Evolutionary conservation across 2,888 invertebrate genomes (phyloP), one percentile per base, ranked within the genome.

Genomic region (Hypercompe scribonia): DNA sequence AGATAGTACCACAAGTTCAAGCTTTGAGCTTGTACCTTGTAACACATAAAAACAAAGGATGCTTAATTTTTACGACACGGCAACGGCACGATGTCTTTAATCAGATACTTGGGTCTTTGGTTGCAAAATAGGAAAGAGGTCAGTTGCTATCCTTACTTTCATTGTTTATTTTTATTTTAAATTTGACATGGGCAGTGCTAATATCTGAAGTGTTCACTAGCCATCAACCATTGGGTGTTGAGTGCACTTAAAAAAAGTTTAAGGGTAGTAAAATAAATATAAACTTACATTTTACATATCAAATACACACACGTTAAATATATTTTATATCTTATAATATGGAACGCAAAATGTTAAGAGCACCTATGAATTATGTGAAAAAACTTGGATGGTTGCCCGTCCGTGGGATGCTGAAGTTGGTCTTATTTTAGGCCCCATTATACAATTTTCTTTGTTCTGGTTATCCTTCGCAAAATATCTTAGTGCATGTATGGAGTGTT

Each of bases 41-140:
- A 65, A 65, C 18, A n/a, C 65, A 75, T 67, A 74, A 74, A 68
- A 68, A 63, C 73, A 54, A 72, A 36, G 61, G n/a, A 34, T 24
- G 13, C 82, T 87, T 82, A 87, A 28, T 76, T 0, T 10, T 5
- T 5, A 82, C 86, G 88, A 87, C 63, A 78, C 86, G 86, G 74
- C 7, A 28, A 68, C 78, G 82, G 75, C 33, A 79, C 82, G 84
- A 78, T 54, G 63, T 64, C 1, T 34, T 31, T 15, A n/a, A 54
- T 7, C 24, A 21, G 5, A n/a, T 34, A 7, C 31, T 61, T 18
- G 15, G 15, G 15, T 7, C 2, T 61, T 31, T 15, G 21, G 11
- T 58, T 28, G 58, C 11, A 28, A 28, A 28, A 28, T n/a, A n/a
- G 3, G n/a, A n/a, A 54, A n/a, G 24, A 50, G 10, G 11, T 54